These are phyloP conservation scores for Pocillopora damicornis DNA, from an alignment of 64 coral and sea anemone species.

Conservation along the genomic window DNA sequence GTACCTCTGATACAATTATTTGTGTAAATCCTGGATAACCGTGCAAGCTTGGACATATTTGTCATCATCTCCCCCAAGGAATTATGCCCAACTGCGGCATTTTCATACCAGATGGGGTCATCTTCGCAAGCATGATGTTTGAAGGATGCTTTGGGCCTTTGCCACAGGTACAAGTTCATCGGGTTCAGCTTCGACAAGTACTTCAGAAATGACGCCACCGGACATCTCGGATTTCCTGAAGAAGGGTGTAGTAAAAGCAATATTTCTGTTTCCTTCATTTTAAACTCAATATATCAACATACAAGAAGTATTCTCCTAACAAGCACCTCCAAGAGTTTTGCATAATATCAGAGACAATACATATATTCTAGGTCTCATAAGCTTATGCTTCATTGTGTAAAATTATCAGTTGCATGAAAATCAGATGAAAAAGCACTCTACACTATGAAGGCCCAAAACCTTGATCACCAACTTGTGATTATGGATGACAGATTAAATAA, in stretches of 20 bases:
- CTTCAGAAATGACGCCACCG: conserved; percentile 73
- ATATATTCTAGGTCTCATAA: too few species aligned
- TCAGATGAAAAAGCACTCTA: too few species aligned
- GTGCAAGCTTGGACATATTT: conserved; percentile 71
- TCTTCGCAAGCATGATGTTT: conserved; percentile 69
- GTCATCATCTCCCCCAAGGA: conserved; percentile 90
- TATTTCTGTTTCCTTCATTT: background rate
- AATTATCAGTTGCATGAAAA: too few species aligned
- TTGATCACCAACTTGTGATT: too few species aligned
- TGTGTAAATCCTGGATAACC: conserved; percentile 70
- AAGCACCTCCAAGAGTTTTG: too few species aligned
- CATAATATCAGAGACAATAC: too few species aligned
- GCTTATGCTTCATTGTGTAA: too few species aligned
- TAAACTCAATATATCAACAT: too few species aligned
- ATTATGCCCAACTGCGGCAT: conserved; percentile 79
- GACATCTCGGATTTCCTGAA: conserved; percentile 81
- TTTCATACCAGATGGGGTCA: conserved; percentile 77
- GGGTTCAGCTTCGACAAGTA: conserved; percentile 87
- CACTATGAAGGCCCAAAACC: too few species aligned
- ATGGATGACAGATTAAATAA: too few species aligned
- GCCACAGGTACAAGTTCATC: conserved; percentile 70
- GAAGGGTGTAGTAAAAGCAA: background rate
- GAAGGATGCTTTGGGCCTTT: conserved; percentile 64
- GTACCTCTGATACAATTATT: conserved; percentile 75
- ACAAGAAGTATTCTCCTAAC: too few species aligned